Base-by-base conservation (phyloP, 2,888 invertebrate genomes). In the Toxonevra muliebris region DNA sequence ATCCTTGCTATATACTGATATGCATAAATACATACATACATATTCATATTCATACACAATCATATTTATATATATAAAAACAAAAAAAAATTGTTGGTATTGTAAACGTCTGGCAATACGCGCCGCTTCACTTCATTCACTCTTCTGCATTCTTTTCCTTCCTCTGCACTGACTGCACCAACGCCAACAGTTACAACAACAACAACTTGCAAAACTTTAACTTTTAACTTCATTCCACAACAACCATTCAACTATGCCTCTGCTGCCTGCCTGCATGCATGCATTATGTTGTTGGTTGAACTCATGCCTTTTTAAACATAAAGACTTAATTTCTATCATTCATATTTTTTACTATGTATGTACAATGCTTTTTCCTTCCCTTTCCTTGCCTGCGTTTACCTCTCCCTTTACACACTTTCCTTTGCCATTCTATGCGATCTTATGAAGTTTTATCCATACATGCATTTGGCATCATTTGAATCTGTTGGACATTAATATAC, bases 81-180 rank as follows among this genome's bases (percentile, higher is more conserved):
- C 30, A 8, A 30, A 15, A 19, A 15, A 55, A 19, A 11, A 15
- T 8, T 43, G 20, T 13, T 20, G 10, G 17, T 59, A 63, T 65
- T 65, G 59, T 65, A 58, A 58, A 59, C 65, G 42, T 58, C 58
- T 50, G 64, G n/a, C 7, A 13, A 48, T 20, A 48, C 17, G 15
- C n/a, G 40, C 19, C 48, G 50, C 45, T 48, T 57, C 57, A 30
- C 40, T 58, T 11, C 57, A 17, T 30, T 50, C 48, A 15, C 48
- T n/a, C 48, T 15, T 8, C 11, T 48, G 5, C 48, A 15, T 15
- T 13, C 48, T 48, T n/a, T 15, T 13, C 48, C 48, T 3, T 48
- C n/a, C n/a, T 15, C 48, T 15, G 15, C 13, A 48, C 48, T 48
- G 30, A 30, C 30, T 30, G 30, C 30, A 30, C 30, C 30, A 30